Percentiles rank a stretch among this genome's conserved stretches.
Evolutionary conservation across 2,113 vertebrate genomes (phyloP).

Genomic region (Cervus canadensis): DNA sequence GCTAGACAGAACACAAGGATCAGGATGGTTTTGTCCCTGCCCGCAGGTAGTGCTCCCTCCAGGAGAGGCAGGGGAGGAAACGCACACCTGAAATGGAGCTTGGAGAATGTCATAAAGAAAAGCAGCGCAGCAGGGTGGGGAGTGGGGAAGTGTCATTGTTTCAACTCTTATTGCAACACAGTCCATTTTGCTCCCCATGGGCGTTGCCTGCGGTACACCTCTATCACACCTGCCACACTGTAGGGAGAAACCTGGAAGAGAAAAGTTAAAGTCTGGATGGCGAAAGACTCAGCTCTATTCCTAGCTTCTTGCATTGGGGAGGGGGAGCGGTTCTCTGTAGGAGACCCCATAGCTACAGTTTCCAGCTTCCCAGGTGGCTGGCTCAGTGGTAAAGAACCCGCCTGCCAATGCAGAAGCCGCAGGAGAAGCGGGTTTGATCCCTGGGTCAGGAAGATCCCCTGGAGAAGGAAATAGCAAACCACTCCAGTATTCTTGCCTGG

Average conservation of each 20-base stretch:
- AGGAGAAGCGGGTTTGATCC: background rate
- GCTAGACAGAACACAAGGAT: fast-evolving
- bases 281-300: no score
- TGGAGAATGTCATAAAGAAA: background rate
- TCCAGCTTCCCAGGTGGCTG: background rate
- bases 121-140: background rate
- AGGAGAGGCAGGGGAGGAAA: background rate
- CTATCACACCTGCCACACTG: background rate
- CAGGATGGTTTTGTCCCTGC: background rate
- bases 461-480: background rate
- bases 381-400: background rate
- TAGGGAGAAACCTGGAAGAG: background rate
- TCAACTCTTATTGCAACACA: fast-evolving
- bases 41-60: background rate
- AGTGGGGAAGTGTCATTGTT: background rate
- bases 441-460: background rate
- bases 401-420: background rate
- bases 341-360: background rate
- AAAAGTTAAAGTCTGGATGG: background rate
- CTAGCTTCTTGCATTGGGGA: background rate
- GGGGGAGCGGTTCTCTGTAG: background rate
- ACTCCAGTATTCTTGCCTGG: background rate
- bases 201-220: no score
- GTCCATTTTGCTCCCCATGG: background rate
- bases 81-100: fast-evolving